These are phyloP conservation scores for Artemia franciscana DNA, from an alignment of 1,140 invertebrate genomes.

Conservation along the genomic window DNA sequence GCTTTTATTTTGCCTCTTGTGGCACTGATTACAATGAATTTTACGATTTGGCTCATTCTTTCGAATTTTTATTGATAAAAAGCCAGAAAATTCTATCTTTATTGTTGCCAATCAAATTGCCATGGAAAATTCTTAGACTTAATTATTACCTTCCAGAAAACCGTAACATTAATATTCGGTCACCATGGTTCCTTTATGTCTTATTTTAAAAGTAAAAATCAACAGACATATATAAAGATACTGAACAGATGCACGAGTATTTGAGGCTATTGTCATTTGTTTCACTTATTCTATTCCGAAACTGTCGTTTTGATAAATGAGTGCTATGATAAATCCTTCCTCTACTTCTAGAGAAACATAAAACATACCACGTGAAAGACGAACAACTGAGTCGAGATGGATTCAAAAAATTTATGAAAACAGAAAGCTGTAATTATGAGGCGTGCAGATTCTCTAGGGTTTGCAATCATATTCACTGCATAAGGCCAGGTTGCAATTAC, in stretches of 20 bases:
- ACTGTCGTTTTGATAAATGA: neutral
- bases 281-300: conserved; percentile 2
- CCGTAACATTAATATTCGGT: too few species aligned
- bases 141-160: too few species aligned
- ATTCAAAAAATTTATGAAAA: conserved; percentile 97
- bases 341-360: conserved; percentile 92
- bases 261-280: conserved; percentile 7
- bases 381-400: conserved; percentile 82
- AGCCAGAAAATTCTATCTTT: too few species aligned
- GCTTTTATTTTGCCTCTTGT: too few species aligned
- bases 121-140: too few species aligned
- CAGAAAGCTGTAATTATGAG: conserved; percentile 71
- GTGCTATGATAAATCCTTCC: conserved; percentile 12
- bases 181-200: too few species aligned
- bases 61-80: too few species aligned
- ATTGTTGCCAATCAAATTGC: too few species aligned
- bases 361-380: conserved; percentile 93
- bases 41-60: too few species aligned
- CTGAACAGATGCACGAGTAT: neutral
- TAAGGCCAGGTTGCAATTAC: conserved; percentile 78
- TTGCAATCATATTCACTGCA: conserved; percentile 96
- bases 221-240: too few species aligned
- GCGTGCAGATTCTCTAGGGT: conserved; percentile 77
- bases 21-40: too few species aligned
- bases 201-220: too few species aligned